Percentiles rank a stretch among this genome's conserved stretches.
These are phyloP conservation scores for Steromphala cineraria DNA, from an alignment of 2,888 invertebrate species.

Conservation along the genomic window DNA sequence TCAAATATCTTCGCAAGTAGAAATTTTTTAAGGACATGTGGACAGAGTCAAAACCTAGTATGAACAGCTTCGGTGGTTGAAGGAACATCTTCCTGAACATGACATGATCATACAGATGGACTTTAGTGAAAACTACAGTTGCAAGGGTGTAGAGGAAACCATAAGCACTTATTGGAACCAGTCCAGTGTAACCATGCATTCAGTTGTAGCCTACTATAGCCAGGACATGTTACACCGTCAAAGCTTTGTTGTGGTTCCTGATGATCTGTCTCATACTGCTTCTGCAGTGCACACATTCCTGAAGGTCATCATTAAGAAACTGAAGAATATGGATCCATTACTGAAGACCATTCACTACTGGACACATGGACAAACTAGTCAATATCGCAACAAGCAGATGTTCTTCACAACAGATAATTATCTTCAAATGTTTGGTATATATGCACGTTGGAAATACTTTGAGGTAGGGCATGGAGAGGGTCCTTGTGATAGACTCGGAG, in stretches of 20 bases:
- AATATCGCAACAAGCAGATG: too few relatives aligned
- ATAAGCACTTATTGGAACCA: conserved; percentile 40
- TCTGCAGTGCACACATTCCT: conserved; percentile 26
- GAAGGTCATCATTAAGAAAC: conserved; percentile 22
- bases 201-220: neutral
- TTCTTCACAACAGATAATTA: too few relatives aligned
- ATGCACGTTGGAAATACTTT: too few relatives aligned
- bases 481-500: too few relatives aligned
- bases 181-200: conserved; percentile 26
- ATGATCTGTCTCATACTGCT: conserved; percentile 27
- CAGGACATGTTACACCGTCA: conserved; percentile 17
- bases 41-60: too few relatives aligned
- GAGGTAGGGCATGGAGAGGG: too few relatives aligned
- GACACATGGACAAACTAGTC: conserved; percentile 38
- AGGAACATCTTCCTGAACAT: too few relatives aligned
- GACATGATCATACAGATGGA: conserved; percentile 38
- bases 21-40: too few relatives aligned
- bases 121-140: conserved; percentile 42
- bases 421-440: conserved; percentile 25
- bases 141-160: conserved; percentile 32
- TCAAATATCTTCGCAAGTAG: too few relatives aligned
- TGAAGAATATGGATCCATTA: conserved; percentile 10
- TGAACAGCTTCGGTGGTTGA: too few relatives aligned
- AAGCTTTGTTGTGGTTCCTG: conserved; percentile 32
- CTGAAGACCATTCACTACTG: conserved; percentile 39